phyloP scores from a whole-genome alignment of 1,140 invertebrate species.

The Pseudomyrmex dendroicus region DNA sequence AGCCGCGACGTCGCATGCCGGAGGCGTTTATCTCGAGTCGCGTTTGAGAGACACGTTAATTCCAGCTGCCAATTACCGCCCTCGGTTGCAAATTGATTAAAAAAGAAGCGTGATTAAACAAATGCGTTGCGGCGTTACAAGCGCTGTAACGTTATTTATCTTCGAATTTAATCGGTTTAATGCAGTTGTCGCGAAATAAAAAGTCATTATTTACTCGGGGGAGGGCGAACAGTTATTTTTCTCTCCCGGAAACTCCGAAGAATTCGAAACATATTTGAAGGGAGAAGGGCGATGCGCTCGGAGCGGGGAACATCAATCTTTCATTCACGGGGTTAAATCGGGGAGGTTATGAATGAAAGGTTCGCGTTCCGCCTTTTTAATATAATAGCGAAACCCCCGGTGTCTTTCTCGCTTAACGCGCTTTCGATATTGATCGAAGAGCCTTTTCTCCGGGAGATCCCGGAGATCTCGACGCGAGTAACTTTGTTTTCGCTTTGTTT shows the following conservation, averaged over 20 bases:
- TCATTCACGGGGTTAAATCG: conserved; percentile 70
- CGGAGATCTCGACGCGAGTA: background rate
- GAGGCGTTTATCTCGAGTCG: conserved; percentile 51
- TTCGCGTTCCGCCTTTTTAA: conserved; percentile 67
- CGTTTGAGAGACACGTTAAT: conserved; percentile 55
- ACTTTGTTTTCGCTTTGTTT: background rate
- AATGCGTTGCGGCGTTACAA: background rate
- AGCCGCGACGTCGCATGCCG: conserved; percentile 17
- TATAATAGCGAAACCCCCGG: conserved; percentile 60
- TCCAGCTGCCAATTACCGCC: conserved; percentile 36
- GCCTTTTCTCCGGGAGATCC: background rate
- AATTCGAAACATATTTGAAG: conserved; percentile 50
- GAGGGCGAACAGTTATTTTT: conserved; percentile 15
- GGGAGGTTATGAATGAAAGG: conserved; percentile 75
- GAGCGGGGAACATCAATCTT: conserved; percentile 70
- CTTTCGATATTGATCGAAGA: conserved; percentile 79
- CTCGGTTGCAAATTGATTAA: conserved; percentile 4
- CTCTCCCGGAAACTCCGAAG: conserved; percentile 44
- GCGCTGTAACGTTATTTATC: background rate
- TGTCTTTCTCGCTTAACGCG: conserved; percentile 68
- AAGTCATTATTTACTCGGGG: conserved; percentile 64
- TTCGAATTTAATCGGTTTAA: conserved; percentile 28
- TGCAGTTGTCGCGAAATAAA: conserved; percentile 23
- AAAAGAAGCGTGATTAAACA: background rate
- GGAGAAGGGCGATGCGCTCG: conserved; percentile 35